Conservation (phyloP, 2,113 vertebrate species). For the western clawed frog (Xenopus tropicalis) region DNA sequence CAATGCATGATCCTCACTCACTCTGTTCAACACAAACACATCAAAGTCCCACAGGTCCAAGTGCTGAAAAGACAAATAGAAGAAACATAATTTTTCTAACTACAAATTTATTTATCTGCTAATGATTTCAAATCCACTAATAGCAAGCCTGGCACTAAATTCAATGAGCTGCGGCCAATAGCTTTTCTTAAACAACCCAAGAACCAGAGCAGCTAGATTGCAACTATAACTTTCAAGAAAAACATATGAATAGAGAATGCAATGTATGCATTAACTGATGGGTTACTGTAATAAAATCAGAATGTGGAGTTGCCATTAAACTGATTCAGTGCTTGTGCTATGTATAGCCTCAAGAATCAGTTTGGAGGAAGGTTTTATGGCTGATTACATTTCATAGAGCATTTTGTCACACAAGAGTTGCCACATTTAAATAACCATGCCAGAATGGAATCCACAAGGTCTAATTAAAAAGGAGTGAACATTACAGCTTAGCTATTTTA, state of each 20-base stretch:
- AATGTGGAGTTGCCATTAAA: too few species aligned
- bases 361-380: too few species aligned
- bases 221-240: neutral
- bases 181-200: neutral
- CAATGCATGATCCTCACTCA: conserved; percentile 76
- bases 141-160: neutral
- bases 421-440: too few species aligned
- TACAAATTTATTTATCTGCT: neutral
- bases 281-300: too few species aligned
- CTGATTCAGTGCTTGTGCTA: too few species aligned
- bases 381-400: too few species aligned
- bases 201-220: neutral
- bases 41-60: conserved; percentile 88
- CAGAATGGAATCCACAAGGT: too few species aligned
- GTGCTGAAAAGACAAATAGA: conserved; percentile 61
- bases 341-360: too few species aligned
- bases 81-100: neutral
- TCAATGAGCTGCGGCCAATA: neutral
- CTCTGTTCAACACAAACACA: conserved; percentile 79
- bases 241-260: neutral
- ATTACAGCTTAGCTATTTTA: too few species aligned
- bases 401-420: too few species aligned
- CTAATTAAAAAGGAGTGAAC: too few species aligned
- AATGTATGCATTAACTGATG: too few species aligned
- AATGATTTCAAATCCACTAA: neutral